Base-by-base conservation (phyloP, 2,113 vertebrate species). In the Carassius auratus region DNA sequence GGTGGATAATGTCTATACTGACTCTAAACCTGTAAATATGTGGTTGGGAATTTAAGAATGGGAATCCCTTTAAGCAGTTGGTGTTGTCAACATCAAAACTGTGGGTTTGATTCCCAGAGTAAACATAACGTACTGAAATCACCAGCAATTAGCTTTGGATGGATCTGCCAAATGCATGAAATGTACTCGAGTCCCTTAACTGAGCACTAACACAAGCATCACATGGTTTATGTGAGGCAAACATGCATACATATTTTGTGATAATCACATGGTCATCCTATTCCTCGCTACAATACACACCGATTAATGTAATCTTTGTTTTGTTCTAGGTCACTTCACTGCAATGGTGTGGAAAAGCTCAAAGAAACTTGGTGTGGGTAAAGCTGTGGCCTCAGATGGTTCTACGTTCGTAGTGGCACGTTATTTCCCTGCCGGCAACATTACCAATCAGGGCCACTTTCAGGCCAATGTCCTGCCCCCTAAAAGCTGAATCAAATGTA, bases 271-370 rank as follows among this genome's bases (percentile, higher is more conserved):
- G 42, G 42, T 8, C 42, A 68, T 73, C 8, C 42, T 8, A 42
- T 42, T 42, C 42, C 8, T 45, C 14, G 14, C 52, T 50, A 4
- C 26, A n/a, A 8, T 52, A 13, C 62, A 76, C 52, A 50, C 42
- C 3, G 45, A 62, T 17, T 38, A 69, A 73, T 45, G 5, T 14
- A 82, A 23, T 62, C 8, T 3, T 84, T 14, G 55, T 26, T 84
- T 78, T 61, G 75, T 48, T 85, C 45, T 87, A 99, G 98, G 98
- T 73, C 98, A 99, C 91, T 99, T 99, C 90, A 99, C 98, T 38
- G 98, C 98, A 42, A 98, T 99, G 96, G 96, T 99, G 17, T 99
- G 98, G 98, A 98, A 98, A 91, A 96, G 91, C 87, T 98, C 93
- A 3, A 97, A 95, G 90, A 96, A 95, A 91, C 94, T 99, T 90